A percentile compares a stretch with the other conserved stretches of the same genome.
phyloP scores from a whole-genome alignment of 2,113 vertebrate genomes.

The Acrocephalus kingi region DNA sequence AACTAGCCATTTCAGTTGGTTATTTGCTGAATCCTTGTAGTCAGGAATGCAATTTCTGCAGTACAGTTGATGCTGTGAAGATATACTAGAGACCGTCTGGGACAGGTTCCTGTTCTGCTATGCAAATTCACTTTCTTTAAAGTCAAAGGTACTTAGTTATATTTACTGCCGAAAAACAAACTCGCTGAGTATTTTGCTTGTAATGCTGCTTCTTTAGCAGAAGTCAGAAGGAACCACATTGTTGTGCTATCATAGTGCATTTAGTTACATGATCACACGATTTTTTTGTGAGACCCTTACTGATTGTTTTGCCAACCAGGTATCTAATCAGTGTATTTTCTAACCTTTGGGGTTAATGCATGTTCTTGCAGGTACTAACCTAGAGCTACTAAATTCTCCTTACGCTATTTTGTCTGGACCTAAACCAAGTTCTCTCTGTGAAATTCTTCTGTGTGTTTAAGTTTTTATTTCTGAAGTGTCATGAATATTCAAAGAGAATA shows the following conservation, averaged over 20 bases:
- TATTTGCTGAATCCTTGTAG: neutral
- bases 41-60: neutral
- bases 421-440: neutral
- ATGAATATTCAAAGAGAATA: neutral
- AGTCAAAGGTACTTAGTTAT: neutral
- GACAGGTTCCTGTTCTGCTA: neutral
- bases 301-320: neutral
- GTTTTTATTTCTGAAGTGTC: neutral
- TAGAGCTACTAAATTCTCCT: neutral
- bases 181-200: neutral
- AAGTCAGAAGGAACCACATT: neutral
- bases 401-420: neutral
- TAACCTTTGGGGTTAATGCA: neutral
- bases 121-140: neutral
- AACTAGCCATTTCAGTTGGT: neutral
- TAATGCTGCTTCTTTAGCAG: neutral
- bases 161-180: neutral
- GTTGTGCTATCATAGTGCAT: neutral
- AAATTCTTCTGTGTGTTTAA: neutral
- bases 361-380: neutral
- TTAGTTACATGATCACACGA: neutral
- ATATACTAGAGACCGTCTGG: neutral
- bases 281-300: neutral
- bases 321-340: neutral
- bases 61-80: neutral